A percentile compares a stretch with the other conserved stretches of the same genome.
These are phyloP conservation scores for Apodemia hepburni DNA, from an alignment of 2,888 invertebrate genomes.

Conservation along the genomic window DNA sequence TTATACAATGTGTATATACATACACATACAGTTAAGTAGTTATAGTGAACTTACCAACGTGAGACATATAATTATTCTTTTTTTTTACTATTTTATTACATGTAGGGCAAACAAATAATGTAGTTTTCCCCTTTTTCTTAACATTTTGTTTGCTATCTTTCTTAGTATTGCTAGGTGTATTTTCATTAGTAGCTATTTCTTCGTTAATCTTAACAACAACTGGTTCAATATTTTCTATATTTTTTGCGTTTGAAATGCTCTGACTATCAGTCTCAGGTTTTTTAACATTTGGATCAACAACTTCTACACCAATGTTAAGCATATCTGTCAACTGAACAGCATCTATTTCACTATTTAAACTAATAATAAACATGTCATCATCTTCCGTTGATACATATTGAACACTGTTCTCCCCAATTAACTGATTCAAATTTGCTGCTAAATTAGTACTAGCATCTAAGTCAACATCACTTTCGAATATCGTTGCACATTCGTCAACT, in stretches of 20 bases:
- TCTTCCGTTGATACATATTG: constrained; percentile 72
- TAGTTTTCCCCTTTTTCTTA: constrained; percentile 41
- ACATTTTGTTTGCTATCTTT: constrained; percentile 23
- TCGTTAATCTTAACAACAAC: constrained; percentile 39
- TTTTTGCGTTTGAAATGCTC: constrained; percentile 25
- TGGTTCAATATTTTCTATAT: constrained; percentile 34
- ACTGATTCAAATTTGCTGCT: constrained; percentile 68
- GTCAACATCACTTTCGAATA: constrained; percentile 72
- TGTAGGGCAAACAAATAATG: constrained; percentile 50
- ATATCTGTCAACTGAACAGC: constrained; percentile 67
- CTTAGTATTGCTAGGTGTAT: neutral
- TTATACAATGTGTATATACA: too few relatives aligned
- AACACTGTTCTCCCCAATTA: constrained; percentile 69
- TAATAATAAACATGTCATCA: constrained; percentile 72
- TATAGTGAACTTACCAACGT: constrained; percentile 51
- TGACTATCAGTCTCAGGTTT: constrained; percentile 25
- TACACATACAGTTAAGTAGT: too few relatives aligned
- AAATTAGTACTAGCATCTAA: constrained; percentile 68
- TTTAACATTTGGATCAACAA: constrained; percentile 35
- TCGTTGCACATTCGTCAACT: constrained; percentile 67
- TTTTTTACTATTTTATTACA: constrained; percentile 64
- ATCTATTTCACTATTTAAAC: constrained; percentile 68
- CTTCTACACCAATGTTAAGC: constrained; percentile 61
- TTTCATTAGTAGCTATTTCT: constrained; percentile 18
- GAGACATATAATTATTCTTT: constrained; percentile 63